Conservation (phyloP, 2,797 vertebrate genomes). For the Sebastes diaconus region DNA sequence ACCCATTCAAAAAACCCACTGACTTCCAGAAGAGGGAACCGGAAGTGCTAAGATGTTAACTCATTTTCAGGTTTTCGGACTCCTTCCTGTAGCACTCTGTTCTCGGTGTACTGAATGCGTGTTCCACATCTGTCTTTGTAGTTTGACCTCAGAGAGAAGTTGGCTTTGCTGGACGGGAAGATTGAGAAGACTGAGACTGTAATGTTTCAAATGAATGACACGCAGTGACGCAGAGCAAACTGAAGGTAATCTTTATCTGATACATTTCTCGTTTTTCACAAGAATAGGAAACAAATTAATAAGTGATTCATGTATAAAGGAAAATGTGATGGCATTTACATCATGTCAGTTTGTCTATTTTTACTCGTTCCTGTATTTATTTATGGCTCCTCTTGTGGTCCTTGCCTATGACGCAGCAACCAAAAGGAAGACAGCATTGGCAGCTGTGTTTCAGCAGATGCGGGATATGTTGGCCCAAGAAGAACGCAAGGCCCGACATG, state of each 20-base stretch:
- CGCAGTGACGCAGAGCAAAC: conserved; percentile 64
- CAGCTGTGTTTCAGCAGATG: conserved; percentile 84
- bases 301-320: background rate
- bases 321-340: background rate
- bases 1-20: no score
- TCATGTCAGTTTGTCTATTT: background rate
- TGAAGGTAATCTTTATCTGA: conserved; percentile 77
- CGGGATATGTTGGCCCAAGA: conserved; percentile 80
- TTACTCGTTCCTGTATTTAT: background rate
- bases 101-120: background rate
- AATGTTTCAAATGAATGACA: conserved; percentile 73
- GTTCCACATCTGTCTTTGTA: conserved; percentile 34
- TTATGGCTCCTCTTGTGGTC: background rate
- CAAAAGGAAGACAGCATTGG: conserved; percentile 77
- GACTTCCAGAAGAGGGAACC: no score
- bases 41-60: no score
- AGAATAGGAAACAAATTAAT: background rate
- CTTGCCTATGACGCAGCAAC: conserved; percentile 76
- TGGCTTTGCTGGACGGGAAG: conserved; percentile 80
- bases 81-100: background rate
- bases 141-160: conserved; percentile 79
- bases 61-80: no score
- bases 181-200: conserved; percentile 73
- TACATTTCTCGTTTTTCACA: background rate
- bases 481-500: conserved; percentile 71